These are phyloP conservation scores for Amazona finschi DNA, from an alignment of 2,797 vertebrate genomes.

Conservation along the genomic window DNA sequence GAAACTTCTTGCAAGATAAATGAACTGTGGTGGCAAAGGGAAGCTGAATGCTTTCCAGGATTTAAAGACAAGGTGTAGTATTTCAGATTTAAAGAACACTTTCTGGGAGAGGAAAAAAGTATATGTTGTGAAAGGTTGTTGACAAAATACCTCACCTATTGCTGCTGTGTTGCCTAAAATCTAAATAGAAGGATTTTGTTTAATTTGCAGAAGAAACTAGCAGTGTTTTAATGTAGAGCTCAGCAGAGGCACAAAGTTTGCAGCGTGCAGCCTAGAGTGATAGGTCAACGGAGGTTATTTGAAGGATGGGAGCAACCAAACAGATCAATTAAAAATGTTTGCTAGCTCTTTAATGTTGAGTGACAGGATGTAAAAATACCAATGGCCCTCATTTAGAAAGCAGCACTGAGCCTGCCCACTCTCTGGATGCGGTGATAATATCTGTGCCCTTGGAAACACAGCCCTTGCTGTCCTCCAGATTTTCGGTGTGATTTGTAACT, in stretches of 20 bases:
- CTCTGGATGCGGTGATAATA: neutral
- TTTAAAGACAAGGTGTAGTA: neutral
- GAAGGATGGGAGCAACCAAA: conserved; percentile 1
- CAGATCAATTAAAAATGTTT: conserved; percentile 27
- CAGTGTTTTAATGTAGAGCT: neutral
- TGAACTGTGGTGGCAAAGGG: conserved; percentile 15
- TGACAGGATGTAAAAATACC: conserved; percentile 14
- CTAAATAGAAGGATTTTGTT: neutral
- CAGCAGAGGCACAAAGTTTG: neutral
- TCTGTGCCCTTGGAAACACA: neutral
- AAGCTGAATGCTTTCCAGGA: conserved; percentile 26
- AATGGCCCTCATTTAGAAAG: neutral
- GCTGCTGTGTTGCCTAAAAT: neutral
- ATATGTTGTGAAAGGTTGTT: neutral
- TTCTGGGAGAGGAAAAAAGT: neutral
- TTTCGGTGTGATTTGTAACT: neutral
- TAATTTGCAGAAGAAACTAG: neutral
- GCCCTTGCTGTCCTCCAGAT: neutral
- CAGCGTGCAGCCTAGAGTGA: neutral
- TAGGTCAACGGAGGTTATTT: conserved; percentile 10
- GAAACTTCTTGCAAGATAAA: conserved; percentile 34
- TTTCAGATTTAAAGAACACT: conserved; percentile 2
- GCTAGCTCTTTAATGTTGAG: neutral
- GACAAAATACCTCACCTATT: neutral
- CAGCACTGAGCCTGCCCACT: neutral